phyloP scores from a whole-genome alignment of 2,888 invertebrate genomes.

The Scaptomyza tumidula region DNA sequence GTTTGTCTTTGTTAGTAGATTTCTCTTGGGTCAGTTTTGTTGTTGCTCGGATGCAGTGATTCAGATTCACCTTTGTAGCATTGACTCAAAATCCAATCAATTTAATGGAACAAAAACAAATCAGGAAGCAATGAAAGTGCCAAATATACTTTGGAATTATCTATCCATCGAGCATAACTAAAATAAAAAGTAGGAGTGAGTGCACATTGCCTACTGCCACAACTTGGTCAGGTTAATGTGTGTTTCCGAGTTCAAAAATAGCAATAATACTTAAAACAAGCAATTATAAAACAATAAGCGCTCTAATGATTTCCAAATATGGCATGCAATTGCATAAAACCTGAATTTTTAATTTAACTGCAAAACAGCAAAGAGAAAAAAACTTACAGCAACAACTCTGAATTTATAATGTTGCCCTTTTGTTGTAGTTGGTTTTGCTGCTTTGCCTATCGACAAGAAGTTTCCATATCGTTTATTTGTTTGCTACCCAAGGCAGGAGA shows the following conservation, averaged over 20 bases:
- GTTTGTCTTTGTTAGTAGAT: slow-evolving; percentile 13
- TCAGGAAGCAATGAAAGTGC: not conserved
- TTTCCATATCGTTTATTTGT: slow-evolving; percentile 8
- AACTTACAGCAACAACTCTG: slow-evolving; percentile 7
- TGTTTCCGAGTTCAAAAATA: slow-evolving; percentile 4
- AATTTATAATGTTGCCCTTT: slow-evolving; percentile 22
- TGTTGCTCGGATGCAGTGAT: slow-evolving; percentile 39
- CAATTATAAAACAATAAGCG: slow-evolving; percentile 47
- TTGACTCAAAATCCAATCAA: not conserved
- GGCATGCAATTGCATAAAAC: slow-evolving; percentile 11
- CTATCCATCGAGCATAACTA: not conserved
- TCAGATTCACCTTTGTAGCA: slow-evolving; percentile 43
- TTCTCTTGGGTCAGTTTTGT: slow-evolving; percentile 66
- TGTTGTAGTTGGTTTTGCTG: slow-evolving; percentile 16
- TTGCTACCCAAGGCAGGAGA: not conserved
- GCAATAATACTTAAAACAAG: slow-evolving; percentile 26
- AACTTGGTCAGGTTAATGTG: not conserved
- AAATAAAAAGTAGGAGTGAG: not conserved
- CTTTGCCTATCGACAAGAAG: slow-evolving; percentile 33
- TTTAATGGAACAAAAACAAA: not conserved
- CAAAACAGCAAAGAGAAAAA: not conserved
- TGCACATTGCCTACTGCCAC: not conserved
- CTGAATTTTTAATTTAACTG: slow-evolving; percentile 5
- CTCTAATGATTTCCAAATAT: slow-evolving; percentile 21
- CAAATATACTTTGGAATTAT: no score